Conservation (phyloP, 2,113 vertebrate species). For the Microcebus ravelobensis region DNA sequence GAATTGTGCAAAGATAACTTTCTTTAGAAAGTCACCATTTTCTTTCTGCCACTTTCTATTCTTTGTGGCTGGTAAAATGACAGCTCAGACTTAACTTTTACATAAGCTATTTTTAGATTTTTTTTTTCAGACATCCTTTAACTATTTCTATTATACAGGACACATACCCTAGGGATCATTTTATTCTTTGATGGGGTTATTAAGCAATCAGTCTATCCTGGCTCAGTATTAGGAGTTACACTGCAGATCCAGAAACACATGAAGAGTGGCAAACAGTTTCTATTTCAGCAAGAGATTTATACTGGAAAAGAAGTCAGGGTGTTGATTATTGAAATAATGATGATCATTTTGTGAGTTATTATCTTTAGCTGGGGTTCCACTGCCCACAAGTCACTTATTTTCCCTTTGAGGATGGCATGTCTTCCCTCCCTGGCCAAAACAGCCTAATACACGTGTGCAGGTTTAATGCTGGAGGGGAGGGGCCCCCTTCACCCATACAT, state of each 20-base stretch:
- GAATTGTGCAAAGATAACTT: slow-evolving; percentile 76
- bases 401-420: slow-evolving; percentile 31
- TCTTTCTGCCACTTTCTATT: slow-evolving; percentile 82
- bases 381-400: slow-evolving; percentile 28
- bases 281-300: slow-evolving; percentile 69
- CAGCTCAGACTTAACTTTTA: slow-evolving; percentile 81
- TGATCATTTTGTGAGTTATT: background rate
- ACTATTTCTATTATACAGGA: slow-evolving; percentile 77
- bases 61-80: slow-evolving; percentile 78
- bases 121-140: slow-evolving; percentile 79
- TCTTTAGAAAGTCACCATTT: slow-evolving; percentile 79
- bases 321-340: background rate
- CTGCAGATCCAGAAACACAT: slow-evolving; percentile 76
- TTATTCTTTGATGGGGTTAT: slow-evolving; percentile 82
- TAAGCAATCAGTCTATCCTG: slow-evolving; percentile 79
- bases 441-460: slow-evolving; percentile 47
- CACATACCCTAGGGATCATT: slow-evolving; percentile 74
- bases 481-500: slow-evolving; percentile 83
- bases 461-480: slow-evolving; percentile 82
- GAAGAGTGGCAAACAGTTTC: slow-evolving; percentile 70
- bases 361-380: background rate
- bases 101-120: slow-evolving; percentile 82
- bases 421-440: slow-evolving; percentile 35
- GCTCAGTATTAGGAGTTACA: slow-evolving; percentile 80
- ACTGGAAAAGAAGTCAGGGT: slow-evolving; percentile 57